A percentile compares a stretch with the other conserved stretches of the same genome.
phyloP scores from a whole-genome alignment of 1,140 invertebrate species.

The Bombus terrestris region DNA sequence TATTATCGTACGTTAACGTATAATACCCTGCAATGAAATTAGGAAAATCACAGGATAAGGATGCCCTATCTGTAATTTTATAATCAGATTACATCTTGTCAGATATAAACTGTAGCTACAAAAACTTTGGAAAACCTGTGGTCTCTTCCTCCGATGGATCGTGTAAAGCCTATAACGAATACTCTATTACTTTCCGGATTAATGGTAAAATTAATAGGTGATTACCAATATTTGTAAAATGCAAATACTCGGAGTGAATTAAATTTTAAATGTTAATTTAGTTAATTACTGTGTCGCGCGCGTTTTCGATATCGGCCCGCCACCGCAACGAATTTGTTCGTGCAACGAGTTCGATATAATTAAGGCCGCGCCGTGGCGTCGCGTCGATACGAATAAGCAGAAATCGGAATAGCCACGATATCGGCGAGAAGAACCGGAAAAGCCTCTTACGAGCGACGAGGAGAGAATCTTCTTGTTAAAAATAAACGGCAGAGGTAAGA shows the following conservation, averaged over 20 bases:
- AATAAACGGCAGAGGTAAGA: constrained; percentile 58
- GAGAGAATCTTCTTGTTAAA: constrained; percentile 58
- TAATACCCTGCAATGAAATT: too few relatives aligned
- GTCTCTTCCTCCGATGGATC: background rate
- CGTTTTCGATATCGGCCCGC: background rate
- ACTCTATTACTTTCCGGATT: background rate
- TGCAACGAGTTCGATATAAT: constrained; percentile 27
- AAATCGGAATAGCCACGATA: constrained; percentile 47
- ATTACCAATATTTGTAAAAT: constrained; percentile 10
- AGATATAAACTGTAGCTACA: too few relatives aligned
- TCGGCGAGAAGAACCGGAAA: constrained; percentile 48
- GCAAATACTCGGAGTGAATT: background rate
- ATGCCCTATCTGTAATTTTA: too few relatives aligned
- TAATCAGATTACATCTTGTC: too few relatives aligned
- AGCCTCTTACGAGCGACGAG: constrained; percentile 43
- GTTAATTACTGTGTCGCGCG: background rate
- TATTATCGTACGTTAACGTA: too few relatives aligned
- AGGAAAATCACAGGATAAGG: too few relatives aligned
- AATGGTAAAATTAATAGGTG: background rate
- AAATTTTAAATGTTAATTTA: constrained; percentile 21
- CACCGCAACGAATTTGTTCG: background rate
- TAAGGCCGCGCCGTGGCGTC: background rate
- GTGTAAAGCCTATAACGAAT: background rate
- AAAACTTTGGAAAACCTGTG: background rate
- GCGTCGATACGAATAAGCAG: background rate